Base-by-base conservation (phyloP, 2,797 vertebrate species). In the Gymnodraco acuticeps region DNA sequence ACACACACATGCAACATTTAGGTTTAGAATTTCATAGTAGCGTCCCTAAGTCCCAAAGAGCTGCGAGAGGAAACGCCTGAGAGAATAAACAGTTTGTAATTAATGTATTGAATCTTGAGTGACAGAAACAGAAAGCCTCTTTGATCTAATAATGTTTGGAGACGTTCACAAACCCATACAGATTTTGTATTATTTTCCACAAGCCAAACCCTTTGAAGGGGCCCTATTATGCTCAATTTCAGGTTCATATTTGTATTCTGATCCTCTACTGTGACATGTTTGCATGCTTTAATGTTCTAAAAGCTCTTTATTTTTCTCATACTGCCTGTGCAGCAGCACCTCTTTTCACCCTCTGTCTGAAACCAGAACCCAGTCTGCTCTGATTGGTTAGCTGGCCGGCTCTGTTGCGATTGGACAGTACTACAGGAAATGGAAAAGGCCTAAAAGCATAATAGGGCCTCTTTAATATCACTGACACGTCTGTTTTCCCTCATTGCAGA, bases 1-100 rank as follows among this genome's bases (percentile, higher is more conserved):
- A 27, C 27, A 51, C 46, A 70, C 55, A 75, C 10, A 73, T 43
- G 19, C 15, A 60, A 66, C 68, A 75, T 19, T 1, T 3, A 31
- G 6, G 52, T 43, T 52, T 43, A 23, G 33, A 66, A 56, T 64
- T 47, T 66, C 16, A 45, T 27, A 71, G 16, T 1, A 46, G 62
- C 45, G 0, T 56, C 27, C 1, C 10, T 60, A 77, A 59, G 19
- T 56, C 17, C 38, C 16, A 67, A 43, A 54, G 52, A 77, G 31
- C 23, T 60, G 13, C 3, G 10, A 61, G 45, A n/a, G 27, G 33
- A 41, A 63, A 46, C 42, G 11, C 20, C 48, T 52, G 23, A 46
- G 19, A 58, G 13, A 12, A 23, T 10, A 19, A 53, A 51, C 10
- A 13, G 20, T 20, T 63, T 11, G 51, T 55, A 43, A 74, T 33